Conservation (phyloP, 2,888 invertebrate genomes). For the Oscheius sp. region DNA sequence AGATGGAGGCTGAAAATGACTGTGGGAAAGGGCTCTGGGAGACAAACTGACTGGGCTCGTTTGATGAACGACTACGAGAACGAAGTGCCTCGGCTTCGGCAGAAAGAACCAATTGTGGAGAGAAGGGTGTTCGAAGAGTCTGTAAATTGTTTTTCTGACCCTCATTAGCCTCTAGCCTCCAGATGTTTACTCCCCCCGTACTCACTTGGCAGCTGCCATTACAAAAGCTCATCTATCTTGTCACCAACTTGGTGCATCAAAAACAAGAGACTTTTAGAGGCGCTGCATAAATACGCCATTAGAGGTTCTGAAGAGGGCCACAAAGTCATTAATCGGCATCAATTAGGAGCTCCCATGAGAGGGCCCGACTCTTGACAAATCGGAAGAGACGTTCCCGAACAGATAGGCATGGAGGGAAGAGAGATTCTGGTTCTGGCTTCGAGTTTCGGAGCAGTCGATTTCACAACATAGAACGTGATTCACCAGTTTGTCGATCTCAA, state of each 20-base stretch:
- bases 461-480: too few species aligned
- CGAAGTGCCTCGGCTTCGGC: conserved; percentile 30
- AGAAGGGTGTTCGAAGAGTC: conserved; percentile 31
- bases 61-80: conserved; percentile 28
- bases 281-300: conserved; percentile 14
- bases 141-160: conserved; percentile 9
- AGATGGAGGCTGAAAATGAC: conserved; percentile 30
- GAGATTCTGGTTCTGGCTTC: not conserved
- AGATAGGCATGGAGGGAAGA: not conserved
- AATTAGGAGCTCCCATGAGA: conserved; percentile 18
- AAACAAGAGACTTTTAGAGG: conserved; percentile 2
- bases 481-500: too few species aligned
- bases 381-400: conserved; percentile 6
- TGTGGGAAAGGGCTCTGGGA: not conserved
- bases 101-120: conserved; percentile 22
- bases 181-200: conserved; percentile 8
- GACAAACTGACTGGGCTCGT: conserved; percentile 21
- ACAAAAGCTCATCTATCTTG: conserved; percentile 32
- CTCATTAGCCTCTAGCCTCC: not conserved
- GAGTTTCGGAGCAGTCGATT: too few species aligned
- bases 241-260: not conserved
- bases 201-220: conserved; percentile 27
- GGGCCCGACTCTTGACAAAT: conserved; percentile 21
- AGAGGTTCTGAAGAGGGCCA: conserved; percentile 11
- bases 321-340: conserved; percentile 28